These are phyloP conservation scores for Anadara kagoshimensis DNA, from an alignment of 1,140 invertebrate genomes.

Conservation along the genomic window DNA sequence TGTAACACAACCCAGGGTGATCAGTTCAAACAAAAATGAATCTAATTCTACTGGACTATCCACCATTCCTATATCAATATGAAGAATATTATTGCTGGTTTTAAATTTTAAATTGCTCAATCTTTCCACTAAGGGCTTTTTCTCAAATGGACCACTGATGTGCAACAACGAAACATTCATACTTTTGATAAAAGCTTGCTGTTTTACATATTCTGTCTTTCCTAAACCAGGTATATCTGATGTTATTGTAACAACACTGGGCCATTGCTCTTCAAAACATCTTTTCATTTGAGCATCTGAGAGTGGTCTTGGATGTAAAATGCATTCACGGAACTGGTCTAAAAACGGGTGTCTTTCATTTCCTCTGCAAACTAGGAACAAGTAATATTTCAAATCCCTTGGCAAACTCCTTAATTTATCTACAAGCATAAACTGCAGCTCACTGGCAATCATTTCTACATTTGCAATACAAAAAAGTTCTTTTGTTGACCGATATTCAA, in stretches of 20 bases:
- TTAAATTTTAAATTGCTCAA: conserved; percentile 17
- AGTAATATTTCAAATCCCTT: conserved; percentile 17
- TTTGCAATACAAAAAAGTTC: conserved; percentile 45
- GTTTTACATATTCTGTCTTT: conserved; percentile 33
- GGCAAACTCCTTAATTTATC: conserved; percentile 15
- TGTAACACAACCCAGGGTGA: conserved; percentile 33
- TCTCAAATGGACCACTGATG: conserved; percentile 28
- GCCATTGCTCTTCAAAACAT: conserved; percentile 23
- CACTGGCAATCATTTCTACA: conserved; percentile 41
- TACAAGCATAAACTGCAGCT: conserved; percentile 38
- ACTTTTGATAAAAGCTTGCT: not conserved
- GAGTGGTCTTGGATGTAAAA: not conserved
- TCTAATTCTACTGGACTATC: conserved; percentile 31
- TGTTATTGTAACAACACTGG: conserved; percentile 29
- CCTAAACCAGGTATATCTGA: conserved; percentile 44
- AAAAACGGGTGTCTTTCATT: conserved; percentile 17
- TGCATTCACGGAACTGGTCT: conserved; percentile 19
- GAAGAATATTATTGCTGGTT: conserved; percentile 24
- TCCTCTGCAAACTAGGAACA: conserved; percentile 30
- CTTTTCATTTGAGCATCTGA: not conserved
- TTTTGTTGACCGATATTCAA: not conserved
- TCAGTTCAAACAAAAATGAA: conserved; percentile 45
- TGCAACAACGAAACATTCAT: conserved; percentile 28
- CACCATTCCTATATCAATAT: conserved; percentile 41
- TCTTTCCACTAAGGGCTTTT: conserved; percentile 8